Evolutionary conservation across 2,113 vertebrate genomes (phyloP), one percentile per base, ranked within the genome.

Genomic region (Sebastes fasciatus): DNA sequence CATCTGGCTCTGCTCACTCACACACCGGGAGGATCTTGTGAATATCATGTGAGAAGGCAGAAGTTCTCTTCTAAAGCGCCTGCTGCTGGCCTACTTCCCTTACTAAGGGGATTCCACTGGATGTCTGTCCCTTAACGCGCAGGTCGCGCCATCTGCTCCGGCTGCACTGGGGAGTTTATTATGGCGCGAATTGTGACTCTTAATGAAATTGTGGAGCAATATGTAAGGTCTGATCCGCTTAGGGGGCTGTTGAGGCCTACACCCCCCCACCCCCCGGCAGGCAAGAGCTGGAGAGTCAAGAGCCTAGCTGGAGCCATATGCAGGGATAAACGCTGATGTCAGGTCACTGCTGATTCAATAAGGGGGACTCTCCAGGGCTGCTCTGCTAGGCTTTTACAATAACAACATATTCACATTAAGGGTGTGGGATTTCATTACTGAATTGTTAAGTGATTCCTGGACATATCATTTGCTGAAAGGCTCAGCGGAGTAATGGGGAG

Each of bases 191-290:
- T 88, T 91, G 84, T 86, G 90, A 89, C 84, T 81, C 88, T 74
- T 93, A 93, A 94, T 92, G 87, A 93, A 94, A 92, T 91, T 90
- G 89, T 87, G 79, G 79, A 71, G 82, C 85, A 83, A 92, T 89
- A 87, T 90, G 86, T 88, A 80, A 83, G 85, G 74, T 77, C 83
- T 89, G 86, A 93, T 89, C 86, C 66, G 62, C 86, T 92, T 91
- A 82, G 45, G 63, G 79, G 61, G 55, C 68, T 49, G 63, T n/a
- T 17, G 66, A 84, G 86, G 78, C 69, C 80, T 82, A 79, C 34
- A 34, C 34, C 34, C 34, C 2, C 26, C 34, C 34, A 3, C 4
- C 74, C 67, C 78, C 49, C 0, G 19, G 77, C 63, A 70, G 82
- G 80, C 43, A 69, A 75, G 42, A 64, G 76, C 76, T 13, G 76